Base-by-base conservation (phyloP, 2,797 vertebrate genomes). In the Syngnathus acus region DNA sequence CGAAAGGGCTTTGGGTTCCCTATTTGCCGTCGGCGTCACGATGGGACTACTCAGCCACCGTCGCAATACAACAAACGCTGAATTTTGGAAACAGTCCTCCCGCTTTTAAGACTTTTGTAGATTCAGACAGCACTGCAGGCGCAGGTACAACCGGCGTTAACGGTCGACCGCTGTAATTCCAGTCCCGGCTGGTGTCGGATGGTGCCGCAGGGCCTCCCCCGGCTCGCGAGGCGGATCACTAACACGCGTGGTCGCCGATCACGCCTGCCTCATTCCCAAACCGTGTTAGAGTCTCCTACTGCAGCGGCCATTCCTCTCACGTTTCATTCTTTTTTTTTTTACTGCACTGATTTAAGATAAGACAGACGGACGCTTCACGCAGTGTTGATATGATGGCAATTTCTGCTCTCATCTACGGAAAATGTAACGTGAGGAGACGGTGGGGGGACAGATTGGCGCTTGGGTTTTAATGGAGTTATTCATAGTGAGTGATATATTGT, bases 241-340 rank as follows among this genome's bases (percentile, higher is more conserved):
- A 72, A 69, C 65, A 43, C 53, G 68, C 68, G 70, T 38, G 62
- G 74, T 67, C 58, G 64, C 68, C 74, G 53, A 80, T 78, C 64
- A 4, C 64, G 65, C 42, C 66, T 78, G 78, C 76, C 69, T n/a
- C 66, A 70, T 73, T 86, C 82, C 78, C 81, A 87, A 85, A 89
- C 69, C 62, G 59, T 58, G 68, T 90, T 87, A 82, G 54, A 43
- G 26, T 16, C 65, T 76, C 78, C 78, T 75, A 75, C 64, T 58
- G 78, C 42, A 39, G 60, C 67, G 45, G 26, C 39, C 13, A 71
- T 54, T 66, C 68, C 58, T 50, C 70, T 78, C 54, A 69, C 70
- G 62, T 85, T 82, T 74, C 80, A 64, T 19, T 72, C 45, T 11
- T 78, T 65, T n/a, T 72, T 45, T 14, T 78, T 65, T 69, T 53